Evolutionary conservation across 1,140 invertebrate species (phyloP).

Genomic region (Pygmarrhopalites habei): DNA sequence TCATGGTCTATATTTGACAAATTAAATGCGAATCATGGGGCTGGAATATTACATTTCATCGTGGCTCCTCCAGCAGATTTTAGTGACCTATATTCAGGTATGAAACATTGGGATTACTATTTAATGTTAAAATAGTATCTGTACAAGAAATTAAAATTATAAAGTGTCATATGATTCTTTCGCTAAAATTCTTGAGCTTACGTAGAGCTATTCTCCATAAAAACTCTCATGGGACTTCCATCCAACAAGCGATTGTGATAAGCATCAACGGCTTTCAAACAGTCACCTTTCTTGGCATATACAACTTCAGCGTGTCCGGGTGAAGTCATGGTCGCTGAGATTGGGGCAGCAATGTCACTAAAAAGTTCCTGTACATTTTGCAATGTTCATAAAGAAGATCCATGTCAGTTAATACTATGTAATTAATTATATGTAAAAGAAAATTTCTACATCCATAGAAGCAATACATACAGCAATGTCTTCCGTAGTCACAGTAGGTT

Average conservation of each 20-base stretch:
- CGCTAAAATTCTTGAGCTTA: no score
- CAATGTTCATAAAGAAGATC: neutral
- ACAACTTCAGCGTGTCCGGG: constrained; percentile 48
- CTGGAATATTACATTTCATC: no score
- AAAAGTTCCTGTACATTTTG: constrained; percentile 53
- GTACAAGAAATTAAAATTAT: no score
- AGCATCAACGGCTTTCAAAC: constrained; percentile 47
- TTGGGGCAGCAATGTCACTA: constrained; percentile 49
- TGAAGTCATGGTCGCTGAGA: constrained; percentile 45
- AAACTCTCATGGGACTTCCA: constrained; percentile 31
- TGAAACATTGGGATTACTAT: neutral
- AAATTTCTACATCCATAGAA: no score
- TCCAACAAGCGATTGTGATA: constrained; percentile 46
- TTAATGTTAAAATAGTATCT: neutral
- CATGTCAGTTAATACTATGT: neutral
- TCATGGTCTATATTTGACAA: no score
- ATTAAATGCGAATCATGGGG: no score
- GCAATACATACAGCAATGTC: constrained; percentile 47
- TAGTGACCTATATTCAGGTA: constrained; percentile 11
- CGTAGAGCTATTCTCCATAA: constrained; percentile 13
- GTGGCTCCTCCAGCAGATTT: constrained; percentile 36
- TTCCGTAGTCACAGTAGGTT: constrained; percentile 47
- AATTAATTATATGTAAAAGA: no score
- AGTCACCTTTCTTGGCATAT: constrained; percentile 47
- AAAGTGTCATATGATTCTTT: no score